These are phyloP conservation scores for Platichthys stellatus DNA, from an alignment of 2,113 vertebrate genomes.

Conservation along the genomic window DNA sequence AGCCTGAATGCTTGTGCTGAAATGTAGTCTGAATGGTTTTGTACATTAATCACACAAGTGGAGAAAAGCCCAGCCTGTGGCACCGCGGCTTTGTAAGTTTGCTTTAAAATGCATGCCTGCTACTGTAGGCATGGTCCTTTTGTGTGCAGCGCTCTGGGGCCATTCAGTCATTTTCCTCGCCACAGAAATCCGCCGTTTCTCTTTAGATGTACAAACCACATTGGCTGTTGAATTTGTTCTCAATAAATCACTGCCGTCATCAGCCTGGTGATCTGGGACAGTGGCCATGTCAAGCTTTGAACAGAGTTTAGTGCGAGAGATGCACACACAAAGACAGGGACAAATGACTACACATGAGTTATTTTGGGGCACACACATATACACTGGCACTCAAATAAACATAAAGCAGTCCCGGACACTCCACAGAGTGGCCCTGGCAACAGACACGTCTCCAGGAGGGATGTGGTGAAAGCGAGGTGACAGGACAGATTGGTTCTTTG, in stretches of 20 bases:
- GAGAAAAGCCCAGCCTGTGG: slow-evolving; percentile 58
- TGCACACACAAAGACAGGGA: slow-evolving; percentile 35
- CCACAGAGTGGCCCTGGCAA: slow-evolving; percentile 59
- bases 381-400: slow-evolving; percentile 46
- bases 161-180: slow-evolving; percentile 45
- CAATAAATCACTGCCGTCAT: slow-evolving; percentile 70
- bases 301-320: slow-evolving; percentile 31
- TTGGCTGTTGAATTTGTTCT: slow-evolving; percentile 57
- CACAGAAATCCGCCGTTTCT: slow-evolving; percentile 59
- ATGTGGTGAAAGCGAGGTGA: slow-evolving; percentile 49
- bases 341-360: slow-evolving; percentile 24
- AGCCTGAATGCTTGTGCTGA: slow-evolving; percentile 45
- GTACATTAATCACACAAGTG: slow-evolving; percentile 71
- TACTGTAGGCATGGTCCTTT: slow-evolving; percentile 40
- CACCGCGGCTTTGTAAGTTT: slow-evolving; percentile 56
- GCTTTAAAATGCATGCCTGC: slow-evolving; percentile 59
- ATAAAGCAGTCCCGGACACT: slow-evolving; percentile 39
- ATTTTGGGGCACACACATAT: slow-evolving; percentile 7
- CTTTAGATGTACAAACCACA: slow-evolving; percentile 22
- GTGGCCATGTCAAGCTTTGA: slow-evolving; percentile 45
- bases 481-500: slow-evolving; percentile 61
- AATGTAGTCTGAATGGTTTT: slow-evolving; percentile 35
- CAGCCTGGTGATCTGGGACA: slow-evolving; percentile 19
- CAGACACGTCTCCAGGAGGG: slow-evolving; percentile 35
- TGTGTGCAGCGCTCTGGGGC: slow-evolving; percentile 36